Conservation (phyloP, 2,797 vertebrate genomes). For the Fringilla coelebs region DNA sequence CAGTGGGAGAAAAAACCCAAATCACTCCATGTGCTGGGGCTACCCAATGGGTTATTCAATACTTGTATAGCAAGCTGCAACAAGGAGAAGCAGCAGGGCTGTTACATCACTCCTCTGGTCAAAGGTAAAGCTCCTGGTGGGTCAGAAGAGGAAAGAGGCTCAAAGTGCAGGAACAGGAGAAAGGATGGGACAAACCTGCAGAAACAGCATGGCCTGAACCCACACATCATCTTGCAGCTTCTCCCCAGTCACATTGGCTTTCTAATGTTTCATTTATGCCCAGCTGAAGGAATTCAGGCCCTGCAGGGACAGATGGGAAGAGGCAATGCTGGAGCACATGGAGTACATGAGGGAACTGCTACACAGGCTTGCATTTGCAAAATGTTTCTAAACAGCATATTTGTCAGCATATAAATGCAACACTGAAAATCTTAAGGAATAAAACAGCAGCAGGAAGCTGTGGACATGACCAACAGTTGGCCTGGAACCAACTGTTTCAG, state of each 20-base stretch:
- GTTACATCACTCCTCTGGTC: accelerated
- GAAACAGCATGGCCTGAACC: neutral
- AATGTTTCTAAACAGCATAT: neutral
- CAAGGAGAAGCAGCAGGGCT: neutral
- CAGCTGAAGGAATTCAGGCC: neutral
- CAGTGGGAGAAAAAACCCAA: neutral
- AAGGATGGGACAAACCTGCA: neutral
- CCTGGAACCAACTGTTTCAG: neutral
- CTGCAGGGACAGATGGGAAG: accelerated
- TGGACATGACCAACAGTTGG: neutral
- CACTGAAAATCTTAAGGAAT: neutral
- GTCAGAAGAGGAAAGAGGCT: neutral
- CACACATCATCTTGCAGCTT: neutral
- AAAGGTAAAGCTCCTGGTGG: neutral
- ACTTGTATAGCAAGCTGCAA: neutral
- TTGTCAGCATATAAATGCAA: neutral
- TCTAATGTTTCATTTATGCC: neutral
- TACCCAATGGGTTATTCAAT: neutral
- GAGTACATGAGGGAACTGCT: neutral
- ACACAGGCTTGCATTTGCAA: neutral
- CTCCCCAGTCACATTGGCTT: neutral
- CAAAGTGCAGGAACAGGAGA: neutral
- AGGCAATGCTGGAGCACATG: neutral
- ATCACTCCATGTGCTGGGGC: neutral
- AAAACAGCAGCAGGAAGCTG: neutral